phyloP scores from a whole-genome alignment of 2,888 invertebrate species.

The Tinea trinotella region DNA sequence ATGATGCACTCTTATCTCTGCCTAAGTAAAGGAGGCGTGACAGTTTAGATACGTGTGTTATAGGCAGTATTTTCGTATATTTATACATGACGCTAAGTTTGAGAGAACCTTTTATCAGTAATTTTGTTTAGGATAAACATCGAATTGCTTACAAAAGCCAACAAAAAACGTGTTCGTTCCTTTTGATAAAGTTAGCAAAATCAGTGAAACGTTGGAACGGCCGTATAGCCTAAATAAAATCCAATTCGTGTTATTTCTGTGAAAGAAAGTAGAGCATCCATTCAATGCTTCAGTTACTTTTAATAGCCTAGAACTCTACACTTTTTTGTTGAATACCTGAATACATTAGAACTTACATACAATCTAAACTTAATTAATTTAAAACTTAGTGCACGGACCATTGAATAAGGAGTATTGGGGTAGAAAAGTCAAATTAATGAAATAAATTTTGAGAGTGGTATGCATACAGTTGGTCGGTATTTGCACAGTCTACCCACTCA shows the following conservation, averaged over 20 bases:
- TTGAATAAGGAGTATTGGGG: too few relatives aligned
- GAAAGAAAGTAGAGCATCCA: neutral
- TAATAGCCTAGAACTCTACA: neutral
- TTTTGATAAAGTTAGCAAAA: neutral
- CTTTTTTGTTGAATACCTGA: neutral
- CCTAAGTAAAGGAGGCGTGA: too few relatives aligned
- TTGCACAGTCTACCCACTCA: too few relatives aligned
- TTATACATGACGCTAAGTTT: too few relatives aligned
- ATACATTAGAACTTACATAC: neutral
- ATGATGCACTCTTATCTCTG: too few relatives aligned
- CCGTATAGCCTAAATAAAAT: neutral
- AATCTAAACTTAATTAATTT: neutral
- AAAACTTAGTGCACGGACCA: too few relatives aligned
- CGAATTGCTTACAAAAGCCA: neutral
- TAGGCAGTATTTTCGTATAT: too few relatives aligned
- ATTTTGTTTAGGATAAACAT: neutral
- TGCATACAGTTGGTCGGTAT: too few relatives aligned
- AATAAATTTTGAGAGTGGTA: too few relatives aligned
- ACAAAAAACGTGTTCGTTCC: neutral
- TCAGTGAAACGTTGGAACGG: neutral
- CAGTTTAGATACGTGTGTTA: too few relatives aligned
- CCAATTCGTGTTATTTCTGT: slow-evolving; percentile 10
- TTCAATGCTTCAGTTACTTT: neutral
- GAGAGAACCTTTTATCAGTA: too few relatives aligned
- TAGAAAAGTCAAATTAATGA: too few relatives aligned